A percentile compares a stretch with the other conserved stretches of the same genome.
Evolutionary conservation across 2,797 vertebrate genomes (phyloP).

Genomic region (Cirrhinus molitorella): DNA sequence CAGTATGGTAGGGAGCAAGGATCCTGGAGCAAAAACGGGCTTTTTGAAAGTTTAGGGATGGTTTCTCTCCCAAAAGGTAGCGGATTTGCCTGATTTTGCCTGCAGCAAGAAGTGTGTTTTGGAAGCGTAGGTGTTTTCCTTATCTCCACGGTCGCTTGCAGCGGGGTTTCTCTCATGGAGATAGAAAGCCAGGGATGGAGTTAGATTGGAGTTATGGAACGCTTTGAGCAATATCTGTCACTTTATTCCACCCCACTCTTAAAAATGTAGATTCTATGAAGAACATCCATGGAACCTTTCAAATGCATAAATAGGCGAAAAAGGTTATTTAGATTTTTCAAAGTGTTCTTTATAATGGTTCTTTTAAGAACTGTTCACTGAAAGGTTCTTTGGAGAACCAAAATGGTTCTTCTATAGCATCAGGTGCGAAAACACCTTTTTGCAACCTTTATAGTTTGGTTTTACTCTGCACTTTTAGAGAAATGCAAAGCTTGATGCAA

Average conservation of each 20-base stretch:
- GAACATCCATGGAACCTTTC: no score
- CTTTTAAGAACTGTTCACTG: no score
- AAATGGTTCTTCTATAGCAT: no score
- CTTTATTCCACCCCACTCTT: background rate
- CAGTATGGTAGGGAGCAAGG: background rate
- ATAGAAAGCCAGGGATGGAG: background rate
- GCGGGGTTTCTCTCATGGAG: background rate
- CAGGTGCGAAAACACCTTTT: no score
- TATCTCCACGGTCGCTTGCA: background rate
- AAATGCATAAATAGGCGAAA: no score
- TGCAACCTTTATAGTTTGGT: no score
- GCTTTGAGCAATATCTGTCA: background rate
- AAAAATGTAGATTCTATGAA: no score
- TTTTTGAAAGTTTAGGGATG: background rate
- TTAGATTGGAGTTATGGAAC: background rate
- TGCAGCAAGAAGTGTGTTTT: background rate
- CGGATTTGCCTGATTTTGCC: background rate
- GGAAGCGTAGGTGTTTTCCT: background rate
- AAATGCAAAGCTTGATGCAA: background rate
- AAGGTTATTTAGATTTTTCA: no score
- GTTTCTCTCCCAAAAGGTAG: background rate
- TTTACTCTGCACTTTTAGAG: background rate
- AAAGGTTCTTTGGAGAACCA: no score
- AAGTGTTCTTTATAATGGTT: no score
- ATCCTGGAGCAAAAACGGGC: background rate